Conservation (phyloP, 2,797 vertebrate species). For the Melanotaenia maccullochi region DNA sequence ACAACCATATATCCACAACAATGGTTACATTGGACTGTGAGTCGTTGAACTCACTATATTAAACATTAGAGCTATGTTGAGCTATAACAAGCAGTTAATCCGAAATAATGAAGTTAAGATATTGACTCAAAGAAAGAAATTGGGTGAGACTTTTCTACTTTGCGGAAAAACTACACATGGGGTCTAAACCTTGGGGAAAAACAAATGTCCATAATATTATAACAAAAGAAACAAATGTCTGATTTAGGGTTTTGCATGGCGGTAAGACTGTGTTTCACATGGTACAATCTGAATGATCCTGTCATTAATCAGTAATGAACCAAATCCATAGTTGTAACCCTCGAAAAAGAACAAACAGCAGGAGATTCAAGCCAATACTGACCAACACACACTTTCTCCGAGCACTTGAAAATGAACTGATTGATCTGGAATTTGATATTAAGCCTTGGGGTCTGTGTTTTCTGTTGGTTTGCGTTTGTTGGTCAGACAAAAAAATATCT, state of each 20-base stretch:
- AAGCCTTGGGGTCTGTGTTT: too few species aligned
- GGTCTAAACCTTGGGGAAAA: too few species aligned
- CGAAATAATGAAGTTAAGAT: not conserved
- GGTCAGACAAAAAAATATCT: too few species aligned
- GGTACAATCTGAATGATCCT: not conserved
- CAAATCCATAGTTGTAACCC: not conserved
- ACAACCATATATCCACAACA: not conserved
- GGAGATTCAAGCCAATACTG: not conserved
- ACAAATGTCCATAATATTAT: too few species aligned
- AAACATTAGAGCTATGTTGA: too few species aligned
- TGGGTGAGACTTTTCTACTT: not conserved
- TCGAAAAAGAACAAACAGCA: not conserved
- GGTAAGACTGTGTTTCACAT: too few species aligned
- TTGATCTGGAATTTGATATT: not conserved
- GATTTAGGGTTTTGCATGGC: too few species aligned
- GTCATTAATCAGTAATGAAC: slow-evolving; percentile 23
- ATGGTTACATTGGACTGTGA: too few species aligned
- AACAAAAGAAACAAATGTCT: not conserved
- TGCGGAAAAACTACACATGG: too few species aligned
- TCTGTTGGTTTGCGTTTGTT: too few species aligned
- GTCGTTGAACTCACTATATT: too few species aligned
- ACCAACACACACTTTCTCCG: not conserved
- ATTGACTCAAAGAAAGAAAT: not conserved
- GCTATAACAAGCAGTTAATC: not conserved
- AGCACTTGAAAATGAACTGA: not conserved